phyloP scores from a whole-genome alignment of 2,888 invertebrate genomes.

The Sycophila texana region DNA sequence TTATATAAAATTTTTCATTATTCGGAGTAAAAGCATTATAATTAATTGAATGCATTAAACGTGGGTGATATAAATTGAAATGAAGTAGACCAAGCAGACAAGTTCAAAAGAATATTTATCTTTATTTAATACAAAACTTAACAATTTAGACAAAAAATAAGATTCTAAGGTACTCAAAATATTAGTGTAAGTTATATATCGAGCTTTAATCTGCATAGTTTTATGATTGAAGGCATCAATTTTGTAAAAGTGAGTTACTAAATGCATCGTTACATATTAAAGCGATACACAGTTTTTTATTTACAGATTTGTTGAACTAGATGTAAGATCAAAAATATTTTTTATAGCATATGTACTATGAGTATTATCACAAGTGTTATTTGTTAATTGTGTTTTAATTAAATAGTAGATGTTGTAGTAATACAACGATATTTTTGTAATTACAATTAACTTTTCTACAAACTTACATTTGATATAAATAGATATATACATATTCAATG shows the following conservation, averaged over 20 bases:
- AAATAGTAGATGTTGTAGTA: background rate
- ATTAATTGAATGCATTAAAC: no score
- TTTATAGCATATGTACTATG: no score
- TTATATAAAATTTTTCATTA: no score
- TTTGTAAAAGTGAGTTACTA: slow-evolving; percentile 20
- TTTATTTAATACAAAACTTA: slow-evolving; percentile 39
- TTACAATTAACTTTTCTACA: slow-evolving; percentile 11
- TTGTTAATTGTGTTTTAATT: slow-evolving; percentile 1
- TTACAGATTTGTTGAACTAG: slow-evolving; percentile 10
- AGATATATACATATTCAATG: slow-evolving; percentile 5
- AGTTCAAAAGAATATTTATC: slow-evolving; percentile 25
- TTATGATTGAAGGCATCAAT: slow-evolving; percentile 31
- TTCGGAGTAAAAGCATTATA: background rate
- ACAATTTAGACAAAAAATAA: slow-evolving; percentile 19
- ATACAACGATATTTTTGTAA: slow-evolving; percentile 6
- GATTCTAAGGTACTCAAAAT: background rate
- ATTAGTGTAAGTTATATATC: slow-evolving; percentile 8
- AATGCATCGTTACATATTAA: slow-evolving; percentile 14
- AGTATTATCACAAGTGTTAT: slow-evolving; percentile 9
- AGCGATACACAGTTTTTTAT: slow-evolving; percentile 6
- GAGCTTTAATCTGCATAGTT: slow-evolving; percentile 38
- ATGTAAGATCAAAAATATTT: no score
- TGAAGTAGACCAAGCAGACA: background rate
- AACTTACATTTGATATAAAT: slow-evolving; percentile 9
- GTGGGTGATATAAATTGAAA: no score